A percentile compares a stretch with the other conserved stretches of the same genome.
These are phyloP conservation scores for Buathra laborator DNA, from an alignment of 2,888 invertebrate genomes.

Conservation along the genomic window DNA sequence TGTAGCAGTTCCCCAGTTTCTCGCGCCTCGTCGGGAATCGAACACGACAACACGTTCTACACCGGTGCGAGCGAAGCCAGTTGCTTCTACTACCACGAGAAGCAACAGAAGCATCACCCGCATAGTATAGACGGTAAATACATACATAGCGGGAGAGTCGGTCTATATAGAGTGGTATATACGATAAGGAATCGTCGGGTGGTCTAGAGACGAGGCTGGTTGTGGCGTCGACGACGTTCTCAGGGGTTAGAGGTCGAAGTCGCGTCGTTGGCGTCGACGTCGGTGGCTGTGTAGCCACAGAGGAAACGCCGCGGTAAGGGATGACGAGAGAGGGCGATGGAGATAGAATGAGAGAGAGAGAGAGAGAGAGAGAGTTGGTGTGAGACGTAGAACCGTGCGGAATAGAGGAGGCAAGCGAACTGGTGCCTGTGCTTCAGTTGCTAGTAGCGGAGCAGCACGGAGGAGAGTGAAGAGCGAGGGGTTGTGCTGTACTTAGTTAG, in stretches of 20 bases:
- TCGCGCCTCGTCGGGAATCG: slow-evolving; percentile 74
- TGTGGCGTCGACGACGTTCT: slow-evolving; percentile 40
- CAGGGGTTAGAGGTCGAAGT: slow-evolving; percentile 69
- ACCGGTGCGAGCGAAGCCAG: slow-evolving; percentile 46
- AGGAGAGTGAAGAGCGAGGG: slow-evolving; percentile 67
- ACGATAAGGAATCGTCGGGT: slow-evolving; percentile 38
- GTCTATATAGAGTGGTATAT: not conserved
- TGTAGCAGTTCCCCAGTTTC: slow-evolving; percentile 58
- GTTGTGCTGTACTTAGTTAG: slow-evolving; percentile 83
- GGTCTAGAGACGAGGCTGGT: slow-evolving; percentile 46
- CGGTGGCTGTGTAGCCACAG: slow-evolving; percentile 43
- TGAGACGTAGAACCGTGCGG: slow-evolving; percentile 53
- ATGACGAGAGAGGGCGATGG: slow-evolving; percentile 43
- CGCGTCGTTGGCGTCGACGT: slow-evolving; percentile 60
- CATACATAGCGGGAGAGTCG: slow-evolving; percentile 4
- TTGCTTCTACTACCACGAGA: slow-evolving; percentile 1
- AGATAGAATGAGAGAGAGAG: slow-evolving; percentile 66
- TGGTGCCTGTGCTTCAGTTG: slow-evolving; percentile 31
- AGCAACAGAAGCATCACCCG: slow-evolving; percentile 24
- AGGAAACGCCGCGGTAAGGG: slow-evolving; percentile 51
- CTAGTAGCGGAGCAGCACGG: slow-evolving; percentile 32
- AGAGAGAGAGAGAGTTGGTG: slow-evolving; percentile 66
- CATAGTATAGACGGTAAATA: not conserved
- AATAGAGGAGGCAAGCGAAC: slow-evolving; percentile 47
- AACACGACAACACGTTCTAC: slow-evolving; percentile 72